These are phyloP conservation scores for Macrochelys suwanniensis DNA, from an alignment of 2,797 vertebrate species.

Conservation along the genomic window DNA sequence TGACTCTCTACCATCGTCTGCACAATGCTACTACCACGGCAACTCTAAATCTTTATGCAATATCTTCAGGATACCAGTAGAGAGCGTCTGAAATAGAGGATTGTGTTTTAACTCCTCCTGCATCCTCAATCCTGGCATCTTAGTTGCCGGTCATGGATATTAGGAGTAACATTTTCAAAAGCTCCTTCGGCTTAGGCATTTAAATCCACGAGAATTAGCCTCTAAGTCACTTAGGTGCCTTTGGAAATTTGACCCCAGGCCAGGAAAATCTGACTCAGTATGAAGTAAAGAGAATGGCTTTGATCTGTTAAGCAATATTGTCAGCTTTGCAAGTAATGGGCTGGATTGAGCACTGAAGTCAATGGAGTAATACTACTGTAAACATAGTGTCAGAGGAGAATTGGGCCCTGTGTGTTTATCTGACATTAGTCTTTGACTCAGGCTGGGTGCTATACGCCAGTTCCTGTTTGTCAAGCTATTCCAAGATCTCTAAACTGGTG, in stretches of 20 bases:
- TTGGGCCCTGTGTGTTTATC: not conserved
- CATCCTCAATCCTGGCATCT: not conserved
- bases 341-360: not conserved
- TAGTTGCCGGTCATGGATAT: not conserved
- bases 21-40: rapidly evolving
- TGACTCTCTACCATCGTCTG: not conserved
- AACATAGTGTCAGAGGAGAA: not conserved
- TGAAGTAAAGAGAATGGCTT: not conserved
- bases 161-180: not conserved
- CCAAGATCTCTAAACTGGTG: not conserved
- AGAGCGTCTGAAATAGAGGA: not conserved
- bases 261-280: not conserved
- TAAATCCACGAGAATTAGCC: not conserved
- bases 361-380: not conserved
- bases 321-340: not conserved
- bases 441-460: too few relatives aligned
- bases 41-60: not conserved
- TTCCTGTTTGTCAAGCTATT: not conserved
- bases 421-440: not conserved
- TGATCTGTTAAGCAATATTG: not conserved
- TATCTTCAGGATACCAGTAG: not conserved
- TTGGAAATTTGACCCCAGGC: not conserved
- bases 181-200: not conserved
- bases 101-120: not conserved
- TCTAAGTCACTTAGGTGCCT: not conserved